These are phyloP conservation scores for Platalea minor DNA, from an alignment of 2,797 vertebrate genomes.

Conservation along the genomic window DNA sequence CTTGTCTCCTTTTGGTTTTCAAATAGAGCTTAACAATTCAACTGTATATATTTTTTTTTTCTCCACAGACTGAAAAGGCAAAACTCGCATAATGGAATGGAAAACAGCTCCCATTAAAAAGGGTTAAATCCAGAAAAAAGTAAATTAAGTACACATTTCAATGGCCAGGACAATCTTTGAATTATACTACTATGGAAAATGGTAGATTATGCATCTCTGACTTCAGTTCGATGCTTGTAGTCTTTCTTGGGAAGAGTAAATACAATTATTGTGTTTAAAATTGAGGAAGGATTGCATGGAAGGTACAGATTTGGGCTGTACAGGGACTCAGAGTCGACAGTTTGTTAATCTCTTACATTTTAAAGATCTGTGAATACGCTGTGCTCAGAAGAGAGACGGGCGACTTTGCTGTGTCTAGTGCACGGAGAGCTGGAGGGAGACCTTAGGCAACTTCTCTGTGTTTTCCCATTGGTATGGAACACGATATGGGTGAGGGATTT, in stretches of 20 bases:
- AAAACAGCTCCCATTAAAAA: not conserved
- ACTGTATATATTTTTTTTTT: not conserved
- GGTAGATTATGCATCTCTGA: not conserved
- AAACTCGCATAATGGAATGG: not conserved
- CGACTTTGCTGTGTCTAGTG: not conserved
- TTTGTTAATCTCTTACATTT: not conserved
- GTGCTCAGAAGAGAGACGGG: not conserved
- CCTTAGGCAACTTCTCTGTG: not conserved
- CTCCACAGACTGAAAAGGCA: not conserved
- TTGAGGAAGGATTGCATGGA: not conserved
- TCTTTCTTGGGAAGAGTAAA: not conserved
- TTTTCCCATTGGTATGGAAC: not conserved
- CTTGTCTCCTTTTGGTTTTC: not conserved
- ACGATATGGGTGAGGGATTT: not conserved
- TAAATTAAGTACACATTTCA: not conserved
- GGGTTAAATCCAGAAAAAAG: not conserved
- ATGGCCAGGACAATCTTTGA: not conserved
- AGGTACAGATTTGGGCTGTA: not conserved
- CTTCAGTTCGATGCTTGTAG: not conserved
- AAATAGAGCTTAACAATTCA: not conserved
- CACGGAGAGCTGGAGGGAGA: not conserved
- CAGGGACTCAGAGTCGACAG: rapidly evolving
- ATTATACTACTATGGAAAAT: not conserved
- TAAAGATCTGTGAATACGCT: not conserved
- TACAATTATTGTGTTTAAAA: not conserved